These are phyloP conservation scores for Sus cebifrons DNA, from an alignment of 2,797 vertebrate genomes.

Conservation along the genomic window DNA sequence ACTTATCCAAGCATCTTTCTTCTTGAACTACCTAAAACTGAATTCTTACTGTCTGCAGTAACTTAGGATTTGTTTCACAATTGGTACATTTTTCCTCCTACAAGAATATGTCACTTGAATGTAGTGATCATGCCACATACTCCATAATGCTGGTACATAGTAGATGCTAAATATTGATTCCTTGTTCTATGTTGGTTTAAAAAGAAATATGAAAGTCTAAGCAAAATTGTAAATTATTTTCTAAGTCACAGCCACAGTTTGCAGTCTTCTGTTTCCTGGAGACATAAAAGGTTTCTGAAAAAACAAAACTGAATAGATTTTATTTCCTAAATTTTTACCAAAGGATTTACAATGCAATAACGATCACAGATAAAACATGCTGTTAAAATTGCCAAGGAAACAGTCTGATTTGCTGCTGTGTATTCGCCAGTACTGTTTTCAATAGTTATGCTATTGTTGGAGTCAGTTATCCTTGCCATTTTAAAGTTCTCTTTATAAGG, in stretches of 20 bases:
- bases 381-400: constrained; percentile 11
- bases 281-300: constrained; percentile 45
- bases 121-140: not conserved
- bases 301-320: not conserved
- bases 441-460: not conserved
- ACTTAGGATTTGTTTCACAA: constrained; percentile 35
- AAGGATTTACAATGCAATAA: not conserved
- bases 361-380: not conserved
- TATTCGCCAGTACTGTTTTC: not conserved
- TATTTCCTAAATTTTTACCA: constrained; percentile 35
- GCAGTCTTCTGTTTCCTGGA: constrained; percentile 35
- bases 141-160: not conserved
- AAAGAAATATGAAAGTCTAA: constrained; percentile 21
- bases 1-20: not conserved
- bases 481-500: not conserved
- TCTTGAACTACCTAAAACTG: not conserved
- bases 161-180: not conserved
- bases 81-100: not conserved
- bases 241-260: constrained; percentile 45
- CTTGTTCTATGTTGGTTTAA: not conserved
- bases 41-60: not conserved
- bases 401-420: not conserved
- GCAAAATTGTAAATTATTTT: constrained; percentile 34
- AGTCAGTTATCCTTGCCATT: not conserved
- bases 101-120: not conserved